A percentile compares a stretch with the other conserved stretches of the same genome.
Evolutionary conservation across 2,888 invertebrate genomes (phyloP).

Genomic region (Branchipolynoe longqiensis): DNA sequence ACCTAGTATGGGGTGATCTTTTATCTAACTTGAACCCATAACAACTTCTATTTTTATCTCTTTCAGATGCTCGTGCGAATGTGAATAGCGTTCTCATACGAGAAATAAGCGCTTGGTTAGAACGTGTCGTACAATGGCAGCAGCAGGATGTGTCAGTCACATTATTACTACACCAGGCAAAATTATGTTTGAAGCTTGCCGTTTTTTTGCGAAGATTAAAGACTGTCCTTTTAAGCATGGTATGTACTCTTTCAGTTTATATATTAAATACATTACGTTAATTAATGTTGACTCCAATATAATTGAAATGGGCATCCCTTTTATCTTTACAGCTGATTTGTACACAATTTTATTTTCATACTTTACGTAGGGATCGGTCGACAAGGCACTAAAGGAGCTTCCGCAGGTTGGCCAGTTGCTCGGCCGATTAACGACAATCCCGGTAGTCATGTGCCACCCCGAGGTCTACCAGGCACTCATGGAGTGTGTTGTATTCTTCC

Average conservation of each 20-base stretch:
- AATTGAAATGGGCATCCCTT: background rate
- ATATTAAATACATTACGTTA: too few species aligned
- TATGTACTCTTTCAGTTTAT: too few species aligned
- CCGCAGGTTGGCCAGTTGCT: slow-evolving; percentile 39
- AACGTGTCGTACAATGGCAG: slow-evolving; percentile 13
- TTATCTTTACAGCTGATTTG: background rate
- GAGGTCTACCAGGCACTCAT: slow-evolving; percentile 28
- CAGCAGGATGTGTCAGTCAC: background rate
- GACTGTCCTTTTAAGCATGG: background rate
- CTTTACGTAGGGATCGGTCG: slow-evolving; percentile 6
- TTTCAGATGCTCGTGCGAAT: background rate
- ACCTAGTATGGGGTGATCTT: too few species aligned
- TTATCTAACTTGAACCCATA: too few species aligned
- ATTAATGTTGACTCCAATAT: background rate
- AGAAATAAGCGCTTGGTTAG: background rate
- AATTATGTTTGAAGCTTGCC: background rate
- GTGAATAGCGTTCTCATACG: background rate
- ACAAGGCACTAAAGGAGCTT: background rate
- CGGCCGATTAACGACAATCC: slow-evolving; percentile 11
- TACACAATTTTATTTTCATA: background rate
- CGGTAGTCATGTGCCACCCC: slow-evolving; percentile 13
- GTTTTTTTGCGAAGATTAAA: background rate
- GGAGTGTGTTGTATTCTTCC: slow-evolving; percentile 14
- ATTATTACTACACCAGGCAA: background rate
- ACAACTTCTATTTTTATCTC: too few species aligned